phyloP scores from a whole-genome alignment of 2,797 vertebrate genomes.

The Mallotus villosus region DNA sequence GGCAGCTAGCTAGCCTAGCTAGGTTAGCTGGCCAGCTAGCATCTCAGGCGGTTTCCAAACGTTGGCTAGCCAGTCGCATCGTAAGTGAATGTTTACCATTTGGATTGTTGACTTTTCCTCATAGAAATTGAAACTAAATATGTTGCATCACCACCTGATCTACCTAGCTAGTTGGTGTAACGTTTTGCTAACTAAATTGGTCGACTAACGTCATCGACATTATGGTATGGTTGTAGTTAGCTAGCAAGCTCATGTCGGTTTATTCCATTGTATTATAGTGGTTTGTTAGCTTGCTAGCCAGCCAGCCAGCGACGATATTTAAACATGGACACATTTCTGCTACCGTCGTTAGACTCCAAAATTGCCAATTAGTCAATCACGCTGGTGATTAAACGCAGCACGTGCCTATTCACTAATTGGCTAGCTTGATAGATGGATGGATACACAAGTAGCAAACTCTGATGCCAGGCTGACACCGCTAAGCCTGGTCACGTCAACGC shows the following conservation, averaged over 20 bases:
- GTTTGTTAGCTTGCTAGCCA: slow-evolving; percentile 28
- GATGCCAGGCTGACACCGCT: neutral
- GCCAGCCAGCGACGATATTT: slow-evolving; percentile 43
- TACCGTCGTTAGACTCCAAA: neutral
- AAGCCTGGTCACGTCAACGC: neutral
- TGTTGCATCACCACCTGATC: neutral
- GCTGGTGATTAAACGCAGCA: neutral
- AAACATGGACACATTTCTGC: neutral
- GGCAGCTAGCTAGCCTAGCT: slow-evolving; percentile 55
- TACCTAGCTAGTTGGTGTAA: neutral
- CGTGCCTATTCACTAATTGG: neutral
- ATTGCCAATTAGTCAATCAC: neutral
- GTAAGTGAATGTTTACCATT: slow-evolving; percentile 8
- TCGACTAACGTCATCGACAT: neutral
- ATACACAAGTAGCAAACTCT: neutral
- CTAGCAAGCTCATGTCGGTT: neutral
- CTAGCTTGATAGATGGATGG: no score
- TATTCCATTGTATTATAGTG: neutral
- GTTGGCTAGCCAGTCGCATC: slow-evolving; percentile 3
- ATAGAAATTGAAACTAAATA: neutral
- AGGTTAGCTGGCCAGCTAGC: slow-evolving; percentile 41
- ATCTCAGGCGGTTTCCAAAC: slow-evolving; percentile 16
- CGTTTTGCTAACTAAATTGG: neutral
- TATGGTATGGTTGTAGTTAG: neutral
- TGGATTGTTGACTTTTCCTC: neutral